Conservation (phyloP, 2,113 vertebrate genomes). For the Pyxicephalus adspersus region DNA sequence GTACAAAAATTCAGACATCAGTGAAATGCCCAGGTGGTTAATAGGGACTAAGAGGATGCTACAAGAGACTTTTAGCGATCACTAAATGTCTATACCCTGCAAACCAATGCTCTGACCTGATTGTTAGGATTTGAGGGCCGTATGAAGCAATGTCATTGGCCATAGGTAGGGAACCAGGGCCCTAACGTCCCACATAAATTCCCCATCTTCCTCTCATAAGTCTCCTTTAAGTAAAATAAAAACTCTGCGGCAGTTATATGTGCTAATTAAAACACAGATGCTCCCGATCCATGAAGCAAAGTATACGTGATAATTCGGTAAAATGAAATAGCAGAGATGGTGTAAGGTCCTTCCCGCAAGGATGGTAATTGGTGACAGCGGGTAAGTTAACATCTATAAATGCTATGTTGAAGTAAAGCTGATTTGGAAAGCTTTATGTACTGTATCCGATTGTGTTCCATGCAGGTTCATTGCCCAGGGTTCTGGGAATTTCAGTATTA, state of each 20-base stretch:
- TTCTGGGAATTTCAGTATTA: constrained; percentile 19
- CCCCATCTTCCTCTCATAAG: too few relatives aligned
- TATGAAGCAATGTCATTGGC: too few relatives aligned
- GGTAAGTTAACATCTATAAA: constrained; percentile 32
- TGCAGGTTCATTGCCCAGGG: constrained; percentile 11
- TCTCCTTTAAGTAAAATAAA: background rate
- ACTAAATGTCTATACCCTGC: too few relatives aligned
- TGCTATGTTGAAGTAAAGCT: background rate
- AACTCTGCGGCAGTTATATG: background rate
- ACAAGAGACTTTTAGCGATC: too few relatives aligned
- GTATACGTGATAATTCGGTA: constrained; percentile 8
- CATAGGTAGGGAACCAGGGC: too few relatives aligned
- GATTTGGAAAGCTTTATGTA: constrained; percentile 14
- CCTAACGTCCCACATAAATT: too few relatives aligned
- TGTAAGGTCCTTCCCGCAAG: constrained; percentile 15
- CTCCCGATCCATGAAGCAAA: background rate
- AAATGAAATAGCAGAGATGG: background rate
- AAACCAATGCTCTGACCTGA: too few relatives aligned
- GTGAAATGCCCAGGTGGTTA: too few relatives aligned
- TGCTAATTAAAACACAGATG: constrained; percentile 8
- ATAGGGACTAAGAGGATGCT: too few relatives aligned
- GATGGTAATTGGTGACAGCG: constrained; percentile 42
- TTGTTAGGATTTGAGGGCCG: too few relatives aligned
- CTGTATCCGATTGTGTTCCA: constrained; percentile 15
- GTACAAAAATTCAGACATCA: too few relatives aligned